Conservation (phyloP, 2,797 vertebrate genomes). For the Neolamprologus multifasciatus region DNA sequence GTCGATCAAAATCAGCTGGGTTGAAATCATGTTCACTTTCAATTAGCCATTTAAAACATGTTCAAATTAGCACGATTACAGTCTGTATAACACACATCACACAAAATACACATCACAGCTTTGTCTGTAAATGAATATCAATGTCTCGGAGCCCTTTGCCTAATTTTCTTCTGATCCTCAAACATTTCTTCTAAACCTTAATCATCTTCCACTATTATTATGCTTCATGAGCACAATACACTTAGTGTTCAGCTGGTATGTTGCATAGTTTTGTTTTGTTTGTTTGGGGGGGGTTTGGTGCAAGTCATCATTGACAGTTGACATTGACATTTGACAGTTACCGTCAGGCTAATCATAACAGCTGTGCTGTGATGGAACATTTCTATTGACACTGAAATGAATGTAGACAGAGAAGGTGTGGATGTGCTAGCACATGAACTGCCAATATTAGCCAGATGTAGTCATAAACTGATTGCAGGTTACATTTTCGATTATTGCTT, state of each 20-base stretch:
- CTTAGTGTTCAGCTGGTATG: not conserved
- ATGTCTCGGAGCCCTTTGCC: not conserved
- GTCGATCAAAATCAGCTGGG: not conserved
- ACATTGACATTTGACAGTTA: not conserved
- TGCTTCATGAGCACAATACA: not conserved
- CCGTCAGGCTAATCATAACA: not conserved
- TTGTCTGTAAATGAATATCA: not conserved
- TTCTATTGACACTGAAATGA: not conserved
- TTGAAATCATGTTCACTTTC: not conserved
- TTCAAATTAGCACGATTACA: not conserved
- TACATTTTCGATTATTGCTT: not conserved
- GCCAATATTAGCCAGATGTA: not conserved
- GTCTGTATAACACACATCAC: not conserved
- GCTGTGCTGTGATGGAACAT: not conserved
- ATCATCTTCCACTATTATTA: not conserved
- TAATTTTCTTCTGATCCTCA: not conserved
- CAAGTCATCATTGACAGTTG: not conserved
- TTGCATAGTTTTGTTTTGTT: not conserved
- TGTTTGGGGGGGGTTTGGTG: fast-evolving
- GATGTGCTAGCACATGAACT: not conserved
- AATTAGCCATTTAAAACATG: not conserved
- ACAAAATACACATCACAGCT: not conserved
- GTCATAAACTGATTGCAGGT: not conserved
- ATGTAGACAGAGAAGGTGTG: not conserved
- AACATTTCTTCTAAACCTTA: not conserved